A percentile compares a stretch with the other conserved stretches of the same genome.
Evolutionary conservation across 2,888 invertebrate genomes (phyloP).

Genomic region (Philopedon plagiatum): DNA sequence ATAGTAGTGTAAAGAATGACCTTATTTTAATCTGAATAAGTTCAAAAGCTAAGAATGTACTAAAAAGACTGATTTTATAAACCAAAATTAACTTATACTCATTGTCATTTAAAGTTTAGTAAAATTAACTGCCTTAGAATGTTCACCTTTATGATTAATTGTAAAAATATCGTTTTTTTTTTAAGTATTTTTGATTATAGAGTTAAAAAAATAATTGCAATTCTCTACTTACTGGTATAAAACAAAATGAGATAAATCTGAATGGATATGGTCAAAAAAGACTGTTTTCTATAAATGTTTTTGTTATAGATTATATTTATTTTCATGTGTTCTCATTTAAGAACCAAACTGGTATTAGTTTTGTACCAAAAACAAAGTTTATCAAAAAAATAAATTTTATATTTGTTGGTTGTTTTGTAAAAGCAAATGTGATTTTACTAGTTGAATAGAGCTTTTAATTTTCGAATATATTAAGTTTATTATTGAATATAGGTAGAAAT

Average conservation of each 20-base stretch:
- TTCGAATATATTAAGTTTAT: neutral
- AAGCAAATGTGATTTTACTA: slow-evolving; percentile 36
- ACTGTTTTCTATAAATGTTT: slow-evolving; percentile 45
- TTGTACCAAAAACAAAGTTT: slow-evolving; percentile 28
- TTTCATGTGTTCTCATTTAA: slow-evolving; percentile 25
- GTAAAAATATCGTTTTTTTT: no score
- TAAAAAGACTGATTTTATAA: slow-evolving; percentile 9
- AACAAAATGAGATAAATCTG: slow-evolving; percentile 5
- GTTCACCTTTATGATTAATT: no score
- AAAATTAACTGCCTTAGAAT: no score
- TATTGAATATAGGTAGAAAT: slow-evolving; percentile 5
- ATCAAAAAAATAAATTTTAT: slow-evolving; percentile 15
- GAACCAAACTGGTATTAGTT: slow-evolving; percentile 32
- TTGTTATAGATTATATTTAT: slow-evolving; percentile 28
- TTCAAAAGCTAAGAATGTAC: neutral
- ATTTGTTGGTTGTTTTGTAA: slow-evolving; percentile 29
- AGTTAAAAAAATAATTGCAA: no score
- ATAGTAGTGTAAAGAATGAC: neutral
- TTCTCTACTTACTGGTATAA: neutral
- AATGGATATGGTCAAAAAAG: slow-evolving; percentile 38
- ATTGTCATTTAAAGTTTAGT: neutral
- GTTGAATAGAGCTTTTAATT: slow-evolving; percentile 22
- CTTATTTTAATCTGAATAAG: neutral
- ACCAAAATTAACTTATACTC: neutral
- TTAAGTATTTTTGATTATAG: no score